Base-by-base conservation (phyloP, 2,113 vertebrate species). In the Lethenteron reissneri region DNA sequence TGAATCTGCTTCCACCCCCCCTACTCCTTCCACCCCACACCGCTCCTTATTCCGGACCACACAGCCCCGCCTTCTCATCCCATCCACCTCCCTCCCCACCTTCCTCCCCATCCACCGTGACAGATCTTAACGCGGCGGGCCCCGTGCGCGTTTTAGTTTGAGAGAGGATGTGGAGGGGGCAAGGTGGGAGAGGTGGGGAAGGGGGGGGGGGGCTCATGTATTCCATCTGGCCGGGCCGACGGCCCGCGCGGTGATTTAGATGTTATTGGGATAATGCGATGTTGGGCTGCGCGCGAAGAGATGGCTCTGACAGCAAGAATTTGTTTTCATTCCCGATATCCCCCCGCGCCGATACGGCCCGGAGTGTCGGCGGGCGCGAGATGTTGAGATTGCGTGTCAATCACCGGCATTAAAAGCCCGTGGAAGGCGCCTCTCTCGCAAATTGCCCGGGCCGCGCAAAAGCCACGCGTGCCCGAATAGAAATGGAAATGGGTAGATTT, bases 291-390 rank as follows among this genome's bases (percentile, higher is more conserved):
- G n/a, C 15, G 62, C 62, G n/a, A 68, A 68, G 62, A 68, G 62
- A 68, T 21, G 62, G 62, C 15, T 21, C 62, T 68, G 62, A 68
- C 62, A 68, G 62, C 15, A 68, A 21, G 62, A 68, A 68, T 68
- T 68, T 68, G 62, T 68, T 68, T 68, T 68, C 62, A 68, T 68
- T 68, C 62, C 15, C 62, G 62, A 68, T 68, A 68, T 68, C 10
- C 62, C 62, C 62, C 15, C 62, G n/a, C 21, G 62, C 41, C 41
- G 41, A 41, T 41, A 41, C 41, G 41, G 41, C 41, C 41, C 4
- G 5, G 41, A 41, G 21, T 68, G n/a, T 68, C 9, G 62, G 62
- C 62, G 11, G 62, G 21, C 15, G 62, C 11, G 62, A 68, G 21
- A 68, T n/a, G 62, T 41, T 17, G 21, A 68, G 62, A 68, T 68